Percentiles rank a stretch among this genome's conserved stretches.
Evolutionary conservation across 2,113 vertebrate genomes (phyloP).

Genomic region (Dendrocopos noguchii): DNA sequence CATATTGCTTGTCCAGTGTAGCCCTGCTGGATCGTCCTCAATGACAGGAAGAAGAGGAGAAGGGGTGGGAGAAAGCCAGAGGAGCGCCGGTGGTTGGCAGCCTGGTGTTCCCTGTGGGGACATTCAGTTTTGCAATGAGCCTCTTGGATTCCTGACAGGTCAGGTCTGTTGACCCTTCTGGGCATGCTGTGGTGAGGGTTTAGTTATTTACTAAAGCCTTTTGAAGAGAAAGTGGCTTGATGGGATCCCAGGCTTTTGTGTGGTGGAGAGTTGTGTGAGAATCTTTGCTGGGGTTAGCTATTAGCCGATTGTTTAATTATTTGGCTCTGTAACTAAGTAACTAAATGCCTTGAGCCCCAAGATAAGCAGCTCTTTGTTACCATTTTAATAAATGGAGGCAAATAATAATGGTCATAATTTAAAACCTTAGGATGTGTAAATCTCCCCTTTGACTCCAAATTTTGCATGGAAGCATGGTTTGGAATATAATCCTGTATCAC

Average conservation of each 20-base stretch:
- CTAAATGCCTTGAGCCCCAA: slow-evolving; percentile 56
- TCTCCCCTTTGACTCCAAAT: background rate
- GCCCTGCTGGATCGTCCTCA: background rate
- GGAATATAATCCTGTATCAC: background rate
- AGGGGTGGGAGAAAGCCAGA: background rate
- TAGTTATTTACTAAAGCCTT: slow-evolving; percentile 66
- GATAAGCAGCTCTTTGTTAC: slow-evolving; percentile 65
- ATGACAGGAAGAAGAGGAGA: background rate
- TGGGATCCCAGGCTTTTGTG: slow-evolving; percentile 60
- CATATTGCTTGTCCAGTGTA: rapidly evolving
- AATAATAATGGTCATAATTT: slow-evolving; percentile 3
- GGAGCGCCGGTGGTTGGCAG: background rate
- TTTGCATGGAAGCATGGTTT: background rate
- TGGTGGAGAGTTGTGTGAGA: slow-evolving; percentile 24
- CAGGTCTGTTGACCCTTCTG: slow-evolving; percentile 52
- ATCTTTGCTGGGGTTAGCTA: slow-evolving; percentile 63
- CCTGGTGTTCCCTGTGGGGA: background rate
- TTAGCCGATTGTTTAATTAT: slow-evolving; percentile 60
- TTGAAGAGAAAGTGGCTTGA: slow-evolving; percentile 58
- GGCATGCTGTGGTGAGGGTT: slow-evolving; percentile 32
- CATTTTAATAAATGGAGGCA: slow-evolving; percentile 23
- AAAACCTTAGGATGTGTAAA: slow-evolving; percentile 7
- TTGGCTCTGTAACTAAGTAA: slow-evolving; percentile 69
- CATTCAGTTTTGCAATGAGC: background rate
- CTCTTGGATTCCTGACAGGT: slow-evolving; percentile 34